Base-by-base conservation (phyloP, 1,140 invertebrate species). In the Cyrtorhinus lividipennis region DNA sequence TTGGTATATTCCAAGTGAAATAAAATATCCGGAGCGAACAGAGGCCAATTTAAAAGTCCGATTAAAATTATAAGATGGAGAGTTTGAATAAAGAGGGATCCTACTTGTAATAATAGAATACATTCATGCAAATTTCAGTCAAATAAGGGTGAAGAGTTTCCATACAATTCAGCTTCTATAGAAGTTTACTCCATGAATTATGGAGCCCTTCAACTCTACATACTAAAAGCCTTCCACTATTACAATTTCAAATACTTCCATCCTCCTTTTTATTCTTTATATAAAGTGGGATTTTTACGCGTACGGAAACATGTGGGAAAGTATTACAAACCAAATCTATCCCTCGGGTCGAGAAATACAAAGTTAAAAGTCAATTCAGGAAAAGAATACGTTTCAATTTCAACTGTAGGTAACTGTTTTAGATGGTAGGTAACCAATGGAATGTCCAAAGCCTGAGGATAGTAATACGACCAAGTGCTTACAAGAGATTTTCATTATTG, bases 241-340 rank as follows among this genome's bases (percentile, higher is more conserved):
- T 63, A 63, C 62, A 63, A 63, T 63, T 63, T 63, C 62, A 63
- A 63, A 63, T 63, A 63, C 56, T 59, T 59, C 27, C 58, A 53
- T 10, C 3, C 48, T 20, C 10, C 10, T 15, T 53, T 53, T 10
- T 22, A 15, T 22, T 53, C 48, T 53, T 53, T 53, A 53, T 53
- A 53, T 53, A 61, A 61, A 61, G 60, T 46, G 44, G 20, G 44
- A 61, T 46, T 61, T 61, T 46, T 44, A 61, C 44, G 60, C 48
- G 38, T 46, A 24, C 20, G 8, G 48, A 53, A 20, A 53, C 48
- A 53, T 53, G 48, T 15, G 10, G 48, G 48, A 22, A 13, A 5
- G 20, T 3, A 22, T 53, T 53, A 13, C 48, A 22, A 53, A 15
- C 5, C 18, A 53, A 53, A 53, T 12, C 10, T 15, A n/a, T n/a